Evolutionary conservation across 64 coral and sea anemone species (phyloP).

Genomic region (Exaiptasia diaphana): DNA sequence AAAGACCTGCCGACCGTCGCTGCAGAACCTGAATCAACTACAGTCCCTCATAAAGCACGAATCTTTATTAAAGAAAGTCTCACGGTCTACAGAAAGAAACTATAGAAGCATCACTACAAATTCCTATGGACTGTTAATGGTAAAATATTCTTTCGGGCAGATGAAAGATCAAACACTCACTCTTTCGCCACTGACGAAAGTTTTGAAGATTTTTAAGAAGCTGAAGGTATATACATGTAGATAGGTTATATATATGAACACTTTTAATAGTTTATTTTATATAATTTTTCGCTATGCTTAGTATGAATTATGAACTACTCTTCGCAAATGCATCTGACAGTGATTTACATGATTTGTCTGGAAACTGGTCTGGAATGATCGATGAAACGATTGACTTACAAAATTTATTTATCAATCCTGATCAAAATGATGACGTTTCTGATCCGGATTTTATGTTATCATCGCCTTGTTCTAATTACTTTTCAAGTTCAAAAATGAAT

Average conservation of each 20-base stretch:
- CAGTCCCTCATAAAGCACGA: not conserved
- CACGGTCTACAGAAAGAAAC: constrained; percentile 23
- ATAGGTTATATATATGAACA: not conserved
- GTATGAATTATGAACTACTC: too few species aligned
- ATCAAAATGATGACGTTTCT: not conserved
- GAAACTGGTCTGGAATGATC: too few species aligned
- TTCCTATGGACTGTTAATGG: constrained; percentile 47
- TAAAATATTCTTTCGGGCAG: constrained; percentile 23
- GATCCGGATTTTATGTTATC: constrained; percentile 41
- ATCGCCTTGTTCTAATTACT: constrained; percentile 50
- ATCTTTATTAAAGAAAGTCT: constrained; percentile 41
- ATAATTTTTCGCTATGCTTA: too few species aligned
- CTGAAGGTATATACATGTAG: constrained; percentile 5
- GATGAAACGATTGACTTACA: not conserved
- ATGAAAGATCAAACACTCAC: not conserved
- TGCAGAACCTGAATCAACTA: not conserved
- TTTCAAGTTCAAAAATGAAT: constrained; percentile 8
- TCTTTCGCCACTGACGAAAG: constrained; percentile 6
- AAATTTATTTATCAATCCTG: not conserved
- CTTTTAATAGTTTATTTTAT: constrained; percentile 39
- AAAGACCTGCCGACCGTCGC: not conserved
- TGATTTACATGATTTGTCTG: too few species aligned
- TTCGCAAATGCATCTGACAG: too few species aligned
- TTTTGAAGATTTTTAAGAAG: constrained; percentile 29
- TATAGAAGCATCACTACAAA: constrained; percentile 22